Conservation (phyloP, 2,888 invertebrate genomes). For the Amphipyra berbera region DNA sequence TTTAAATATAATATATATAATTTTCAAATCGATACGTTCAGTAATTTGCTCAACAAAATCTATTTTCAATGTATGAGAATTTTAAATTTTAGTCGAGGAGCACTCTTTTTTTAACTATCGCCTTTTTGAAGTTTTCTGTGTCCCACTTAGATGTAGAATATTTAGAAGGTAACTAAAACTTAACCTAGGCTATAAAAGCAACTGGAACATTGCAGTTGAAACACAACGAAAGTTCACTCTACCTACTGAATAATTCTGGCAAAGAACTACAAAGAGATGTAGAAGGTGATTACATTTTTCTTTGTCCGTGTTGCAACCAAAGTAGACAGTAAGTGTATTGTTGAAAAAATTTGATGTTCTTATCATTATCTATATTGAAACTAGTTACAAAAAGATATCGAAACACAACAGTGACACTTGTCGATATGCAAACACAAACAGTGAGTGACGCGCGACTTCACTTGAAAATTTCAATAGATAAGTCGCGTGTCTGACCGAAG, state of each 20-base stretch:
- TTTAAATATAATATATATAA: too few relatives aligned
- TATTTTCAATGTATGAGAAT: too few relatives aligned
- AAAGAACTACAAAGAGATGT: neutral
- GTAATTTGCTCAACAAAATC: too few relatives aligned
- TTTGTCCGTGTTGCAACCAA: constrained; percentile 16
- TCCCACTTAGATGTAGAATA: too few relatives aligned
- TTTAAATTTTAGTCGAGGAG: too few relatives aligned
- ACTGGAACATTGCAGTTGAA: neutral
- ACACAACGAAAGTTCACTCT: neutral
- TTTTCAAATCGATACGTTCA: too few relatives aligned
- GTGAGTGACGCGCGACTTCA: constrained; percentile 83
- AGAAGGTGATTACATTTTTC: neutral
- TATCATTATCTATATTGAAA: constrained; percentile 64
- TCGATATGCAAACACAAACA: constrained; percentile 80
- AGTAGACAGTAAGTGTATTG: constrained; percentile 15
- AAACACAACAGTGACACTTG: constrained; percentile 78
- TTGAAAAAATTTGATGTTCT: constrained; percentile 44
- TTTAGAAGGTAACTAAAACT: too few relatives aligned
- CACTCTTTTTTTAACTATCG: too few relatives aligned
- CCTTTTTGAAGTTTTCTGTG: too few relatives aligned
- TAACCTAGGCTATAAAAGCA: too few relatives aligned
- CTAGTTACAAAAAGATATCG: constrained; percentile 69
- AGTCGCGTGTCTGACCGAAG: constrained; percentile 81
- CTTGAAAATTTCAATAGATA: constrained; percentile 85
- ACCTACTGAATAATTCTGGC: neutral